A percentile compares a stretch with the other conserved stretches of the same genome.
phyloP scores from a whole-genome alignment of 2,113 vertebrate species.

The Hippotragus niger region DNA sequence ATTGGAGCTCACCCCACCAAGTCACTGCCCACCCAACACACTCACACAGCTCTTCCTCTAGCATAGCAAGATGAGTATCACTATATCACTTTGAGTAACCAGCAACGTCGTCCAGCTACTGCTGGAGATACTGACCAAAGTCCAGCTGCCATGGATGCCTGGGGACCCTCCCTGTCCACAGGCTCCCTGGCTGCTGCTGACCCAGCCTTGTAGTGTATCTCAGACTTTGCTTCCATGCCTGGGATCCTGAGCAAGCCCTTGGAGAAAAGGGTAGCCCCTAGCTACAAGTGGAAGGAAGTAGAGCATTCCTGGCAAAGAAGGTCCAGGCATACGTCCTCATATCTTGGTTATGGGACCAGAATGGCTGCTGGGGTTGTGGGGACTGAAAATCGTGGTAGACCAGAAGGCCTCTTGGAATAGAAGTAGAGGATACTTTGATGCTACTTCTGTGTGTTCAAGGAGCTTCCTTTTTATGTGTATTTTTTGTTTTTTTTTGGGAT shows the following conservation, averaged over 20 bases:
- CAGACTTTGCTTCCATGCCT: constrained; percentile 1
- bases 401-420: constrained; percentile 39
- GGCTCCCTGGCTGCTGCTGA: constrained; percentile 65
- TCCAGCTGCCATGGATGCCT: constrained; percentile 70
- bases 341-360: neutral
- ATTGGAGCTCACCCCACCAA: constrained; percentile 86
- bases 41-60: constrained; percentile 82
- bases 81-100: constrained; percentile 98
- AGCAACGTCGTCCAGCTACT: constrained; percentile 89
- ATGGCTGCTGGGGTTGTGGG: neutral
- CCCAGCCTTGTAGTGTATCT: constrained; percentile 76
- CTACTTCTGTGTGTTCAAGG: constrained; percentile 30
- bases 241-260: constrained; percentile 59
- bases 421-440: neutral
- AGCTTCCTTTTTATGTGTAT: neutral
- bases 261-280: neutral
- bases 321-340: neutral
- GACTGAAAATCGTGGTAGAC: neutral
- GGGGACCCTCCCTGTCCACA: constrained; percentile 73
- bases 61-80: constrained; percentile 95
- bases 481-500: neutral
- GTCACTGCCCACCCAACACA: constrained; percentile 83
- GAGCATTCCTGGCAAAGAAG: neutral
- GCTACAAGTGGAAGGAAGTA: neutral
- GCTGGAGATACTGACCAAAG: constrained; percentile 70